Conservation (phyloP, 1,140 invertebrate species). For the Drosophila novamexicana region DNA sequence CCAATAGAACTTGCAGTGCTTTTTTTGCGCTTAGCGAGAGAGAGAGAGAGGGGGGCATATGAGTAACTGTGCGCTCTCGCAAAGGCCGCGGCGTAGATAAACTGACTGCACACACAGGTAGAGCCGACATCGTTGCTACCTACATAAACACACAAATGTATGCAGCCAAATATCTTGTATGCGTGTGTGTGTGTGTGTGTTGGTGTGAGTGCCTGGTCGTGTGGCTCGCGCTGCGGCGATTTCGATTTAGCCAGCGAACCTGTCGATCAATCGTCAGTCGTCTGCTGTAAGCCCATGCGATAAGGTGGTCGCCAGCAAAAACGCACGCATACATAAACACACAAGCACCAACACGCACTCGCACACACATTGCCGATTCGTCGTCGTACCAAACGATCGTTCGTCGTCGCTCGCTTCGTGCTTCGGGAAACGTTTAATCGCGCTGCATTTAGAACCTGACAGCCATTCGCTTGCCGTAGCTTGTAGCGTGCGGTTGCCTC, state of each 20-base stretch:
- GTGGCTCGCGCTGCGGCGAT: slow-evolving; percentile 77
- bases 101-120: slow-evolving; percentile 40
- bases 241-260: slow-evolving; percentile 83
- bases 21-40: slow-evolving; percentile 20
- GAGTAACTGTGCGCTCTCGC: slow-evolving; percentile 59
- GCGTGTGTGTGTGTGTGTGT: slow-evolving; percentile 23
- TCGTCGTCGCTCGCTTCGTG: slow-evolving; percentile 47
- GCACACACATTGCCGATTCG: slow-evolving; percentile 32
- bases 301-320: slow-evolving; percentile 65
- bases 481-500: slow-evolving; percentile 72
- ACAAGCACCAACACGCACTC: slow-evolving; percentile 15
- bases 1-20: slow-evolving; percentile 47
- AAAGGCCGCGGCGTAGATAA: slow-evolving; percentile 51
- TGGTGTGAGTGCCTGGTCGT: slow-evolving; percentile 59
- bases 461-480: slow-evolving; percentile 70
- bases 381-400: slow-evolving; percentile 37
- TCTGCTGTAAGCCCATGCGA: slow-evolving; percentile 77
- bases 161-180: slow-evolving; percentile 15
- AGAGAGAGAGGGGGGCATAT: slow-evolving; percentile 60
- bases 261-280: slow-evolving; percentile 84
- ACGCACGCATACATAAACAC: slow-evolving; percentile 3
- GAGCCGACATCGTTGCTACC: slow-evolving; percentile 44
- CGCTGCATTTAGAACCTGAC: slow-evolving; percentile 68
- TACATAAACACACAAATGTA: slow-evolving; percentile 30
- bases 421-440: slow-evolving; percentile 71